A percentile compares a stretch with the other conserved stretches of the same genome.
phyloP scores from a whole-genome alignment of 2,113 vertebrate species.

The Hipposideros armiger region DNA sequence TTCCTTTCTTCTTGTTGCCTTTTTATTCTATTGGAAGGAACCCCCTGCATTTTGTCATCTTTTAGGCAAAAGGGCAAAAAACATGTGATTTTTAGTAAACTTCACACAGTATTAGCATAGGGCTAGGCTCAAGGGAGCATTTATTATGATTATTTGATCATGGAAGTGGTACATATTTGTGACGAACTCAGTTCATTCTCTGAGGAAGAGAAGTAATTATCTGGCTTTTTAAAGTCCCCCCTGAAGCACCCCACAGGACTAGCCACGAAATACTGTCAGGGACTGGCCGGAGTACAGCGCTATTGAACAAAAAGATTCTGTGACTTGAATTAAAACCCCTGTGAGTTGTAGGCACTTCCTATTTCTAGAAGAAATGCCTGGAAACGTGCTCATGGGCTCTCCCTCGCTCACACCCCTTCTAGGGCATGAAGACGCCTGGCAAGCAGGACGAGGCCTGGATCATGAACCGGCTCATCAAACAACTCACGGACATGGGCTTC shows the following conservation, averaged over 20 bases:
- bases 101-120: background rate
- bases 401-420: slow-evolving; percentile 66
- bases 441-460: slow-evolving; percentile 98
- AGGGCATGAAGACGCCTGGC: slow-evolving; percentile 94
- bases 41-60: background rate
- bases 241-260: background rate
- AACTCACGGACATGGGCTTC: slow-evolving; percentile 99
- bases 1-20: background rate
- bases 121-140: fast-evolving
- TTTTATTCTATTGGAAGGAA: background rate
- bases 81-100: background rate
- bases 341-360: slow-evolving; percentile 52
- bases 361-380: background rate
- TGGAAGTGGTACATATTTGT: background rate
- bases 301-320: fast-evolving
- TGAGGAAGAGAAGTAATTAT: background rate
- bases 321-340: background rate
- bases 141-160: too few species aligned
- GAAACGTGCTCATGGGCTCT: slow-evolving; percentile 70
- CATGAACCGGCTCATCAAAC: slow-evolving; percentile 97
- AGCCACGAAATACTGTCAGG: background rate
- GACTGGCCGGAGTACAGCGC: fast-evolving
- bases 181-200: background rate
- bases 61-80: background rate
- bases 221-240: background rate